Evolutionary conservation across 2,113 vertebrate genomes (phyloP), one percentile per base, ranked within the genome.

Genomic region (Callopanchax toddi): DNA sequence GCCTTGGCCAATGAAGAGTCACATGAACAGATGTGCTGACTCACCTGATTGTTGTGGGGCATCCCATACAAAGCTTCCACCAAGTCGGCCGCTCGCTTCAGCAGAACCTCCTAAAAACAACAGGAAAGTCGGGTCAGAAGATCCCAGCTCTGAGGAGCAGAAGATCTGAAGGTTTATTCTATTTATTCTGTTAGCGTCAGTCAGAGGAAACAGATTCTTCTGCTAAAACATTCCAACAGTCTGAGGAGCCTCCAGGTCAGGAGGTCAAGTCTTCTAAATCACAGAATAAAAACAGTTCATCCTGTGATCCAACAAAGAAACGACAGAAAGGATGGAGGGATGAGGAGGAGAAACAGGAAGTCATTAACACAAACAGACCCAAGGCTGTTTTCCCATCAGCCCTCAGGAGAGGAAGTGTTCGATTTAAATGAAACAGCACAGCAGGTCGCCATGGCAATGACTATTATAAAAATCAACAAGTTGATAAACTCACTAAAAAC

Each of bases 11-110:
- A 37, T 1, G 12, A 0, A n/a, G n/a, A n/a, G n/a, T n/a, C n/a
- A n/a, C n/a, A 1, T 43, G 40, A 42, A n/a, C 39, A 42, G 45
- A 11, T 16, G 53, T 20, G 11, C 21, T 17, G 12, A 37, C 74
- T 82, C 78, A 96, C 96, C 95, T 98, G 96, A 91, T 96, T 97
- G 76, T 93, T 93, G 89, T 95, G 92, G 0, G 95, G 95, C 67
- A 60, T 69, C 40, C 67, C 94, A 93, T 97, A 98, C 25, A 97
- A 91, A 9, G 95, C 96, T 74, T 97, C 96, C 49, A 96, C 96
- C 87, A 97, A 68, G 80, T 97, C 96, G 0, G 96, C 96, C 0
- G 96, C 96, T 53, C 96, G 90, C 91, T 98, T 97, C 91, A 98
- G 65, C 83, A 98, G 92, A 34, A 97, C 96, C 67, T 98, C 96